Evolutionary conservation across 2,888 invertebrate genomes (phyloP).

Genomic region (Monoplex corrugatus): DNA sequence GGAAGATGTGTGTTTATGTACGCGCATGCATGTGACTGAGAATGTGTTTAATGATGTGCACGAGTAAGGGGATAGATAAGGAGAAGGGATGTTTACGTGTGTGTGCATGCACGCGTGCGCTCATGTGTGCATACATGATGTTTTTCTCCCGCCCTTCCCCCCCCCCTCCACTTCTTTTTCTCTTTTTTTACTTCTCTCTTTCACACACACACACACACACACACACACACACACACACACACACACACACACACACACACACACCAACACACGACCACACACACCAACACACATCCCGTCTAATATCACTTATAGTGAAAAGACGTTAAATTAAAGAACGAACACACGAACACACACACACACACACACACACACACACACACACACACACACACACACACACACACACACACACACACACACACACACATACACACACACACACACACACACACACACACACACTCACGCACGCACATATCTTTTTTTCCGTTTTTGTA

Average conservation of each 20-base stretch:
- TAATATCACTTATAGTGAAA: too few relatives aligned
- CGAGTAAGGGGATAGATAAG: too few relatives aligned
- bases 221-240: too few relatives aligned
- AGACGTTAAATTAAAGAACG: too few relatives aligned
- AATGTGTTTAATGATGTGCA: too few relatives aligned
- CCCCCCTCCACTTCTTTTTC: neutral
- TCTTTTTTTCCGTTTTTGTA: too few relatives aligned
- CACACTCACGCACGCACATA: neutral
- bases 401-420: conserved; percentile 7
- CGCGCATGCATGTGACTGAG: too few relatives aligned
- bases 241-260: neutral
- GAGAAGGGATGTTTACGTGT: too few relatives aligned
- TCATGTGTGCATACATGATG: too few relatives aligned
- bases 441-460: neutral
- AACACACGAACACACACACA: neutral
- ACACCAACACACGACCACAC: neutral
- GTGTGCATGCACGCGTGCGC: too few relatives aligned
- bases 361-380: conserved; percentile 13
- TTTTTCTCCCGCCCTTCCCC: neutral
- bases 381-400: neutral
- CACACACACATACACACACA: neutral
- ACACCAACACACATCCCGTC: neutral
- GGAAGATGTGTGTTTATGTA: too few relatives aligned
- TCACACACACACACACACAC: neutral
- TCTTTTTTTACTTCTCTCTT: neutral